Percentiles rank a stretch among this genome's conserved stretches.
Evolutionary conservation across 2,888 invertebrate species (phyloP).

Genomic region (Malacosoma neustria): DNA sequence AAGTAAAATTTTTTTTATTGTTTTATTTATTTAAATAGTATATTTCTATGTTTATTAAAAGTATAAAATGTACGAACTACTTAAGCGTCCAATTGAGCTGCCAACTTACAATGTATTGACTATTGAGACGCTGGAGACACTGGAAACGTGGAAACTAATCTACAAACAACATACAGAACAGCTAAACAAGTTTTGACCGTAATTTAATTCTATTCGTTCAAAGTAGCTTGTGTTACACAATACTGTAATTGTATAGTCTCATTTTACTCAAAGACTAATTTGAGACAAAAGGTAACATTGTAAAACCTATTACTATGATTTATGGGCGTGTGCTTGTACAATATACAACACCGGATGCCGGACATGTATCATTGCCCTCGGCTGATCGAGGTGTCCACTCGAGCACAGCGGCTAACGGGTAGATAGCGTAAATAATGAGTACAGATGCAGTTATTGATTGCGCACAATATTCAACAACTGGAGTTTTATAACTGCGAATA

Average conservation of each 20-base stretch:
- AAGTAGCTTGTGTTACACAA: neutral
- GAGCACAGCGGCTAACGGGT: slow-evolving; percentile 20
- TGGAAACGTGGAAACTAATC: too few relatives aligned
- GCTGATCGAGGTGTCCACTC: slow-evolving; percentile 15
- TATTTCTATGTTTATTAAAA: too few relatives aligned
- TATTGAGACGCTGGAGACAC: too few relatives aligned
- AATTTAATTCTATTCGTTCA: too few relatives aligned
- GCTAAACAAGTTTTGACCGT: too few relatives aligned
- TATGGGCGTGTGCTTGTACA: slow-evolving; percentile 13
- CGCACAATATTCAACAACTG: slow-evolving; percentile 3
- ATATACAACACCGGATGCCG: slow-evolving; percentile 5
- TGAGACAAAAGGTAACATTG: slow-evolving; percentile 19
- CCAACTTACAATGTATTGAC: too few relatives aligned
- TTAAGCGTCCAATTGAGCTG: too few relatives aligned
- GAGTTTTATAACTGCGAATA: neutral
- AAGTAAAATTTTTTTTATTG: too few relatives aligned
- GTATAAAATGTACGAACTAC: too few relatives aligned
- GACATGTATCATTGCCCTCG: slow-evolving; percentile 17
- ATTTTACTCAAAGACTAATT: slow-evolving; percentile 10
- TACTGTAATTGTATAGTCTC: neutral
- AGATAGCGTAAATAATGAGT: slow-evolving; percentile 22
- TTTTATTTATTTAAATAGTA: too few relatives aligned
- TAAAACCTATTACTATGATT: slow-evolving; percentile 19
- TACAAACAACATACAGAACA: too few relatives aligned
- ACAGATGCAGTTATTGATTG: slow-evolving; percentile 15